Base-by-base conservation (phyloP, 1,140 invertebrate species). In the Ips typographus region DNA sequence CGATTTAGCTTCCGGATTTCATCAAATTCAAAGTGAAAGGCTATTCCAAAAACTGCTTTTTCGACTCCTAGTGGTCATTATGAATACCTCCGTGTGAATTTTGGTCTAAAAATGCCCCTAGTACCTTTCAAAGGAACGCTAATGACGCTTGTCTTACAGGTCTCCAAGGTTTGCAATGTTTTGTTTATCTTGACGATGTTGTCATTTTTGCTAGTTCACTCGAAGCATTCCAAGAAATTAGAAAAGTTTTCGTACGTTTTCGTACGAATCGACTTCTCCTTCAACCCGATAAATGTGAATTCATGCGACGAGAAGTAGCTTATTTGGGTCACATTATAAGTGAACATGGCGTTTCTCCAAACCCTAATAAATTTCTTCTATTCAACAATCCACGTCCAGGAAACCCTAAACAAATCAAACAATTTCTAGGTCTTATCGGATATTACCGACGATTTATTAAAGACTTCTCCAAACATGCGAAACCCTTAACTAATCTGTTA, bases 1-100 rank as follows among this genome's bases (percentile, higher is more conserved):
- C 4, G 84, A 87, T 75, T 70, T 85, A 7, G 73, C 77, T 0
- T 78, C 75, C 37, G 84, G 85, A 1, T 87, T 82, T 73, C 82
- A 82, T 76, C 83, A 87, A 75, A 78, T 86, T 36, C 47, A 64
- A 61, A 74, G 77, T 3, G 53, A 55, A 64, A 70, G 4, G 77
- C 82, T 71, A 74, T 72, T 39, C 61, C 77, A 0, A 84, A 85
- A 75, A 85, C 84, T 2, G 82, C 82, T 2, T 85, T 85, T 64
- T 77, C 75, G 37, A 77, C 78, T 0, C 70, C 73, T 22, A 63
- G 52, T 7, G 78, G 75, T 2, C 77, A 78, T 39, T 80, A 71
- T 60, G 68, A 80, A 61, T 82, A 76, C 60, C 57, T 7, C 3
- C 43, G 77, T 7, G 77, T 83, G 77, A 75, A 76, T 4, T 80